Base-by-base conservation (phyloP, 2,797 vertebrate species). In the Rhabdophis nuchalis region DNA sequence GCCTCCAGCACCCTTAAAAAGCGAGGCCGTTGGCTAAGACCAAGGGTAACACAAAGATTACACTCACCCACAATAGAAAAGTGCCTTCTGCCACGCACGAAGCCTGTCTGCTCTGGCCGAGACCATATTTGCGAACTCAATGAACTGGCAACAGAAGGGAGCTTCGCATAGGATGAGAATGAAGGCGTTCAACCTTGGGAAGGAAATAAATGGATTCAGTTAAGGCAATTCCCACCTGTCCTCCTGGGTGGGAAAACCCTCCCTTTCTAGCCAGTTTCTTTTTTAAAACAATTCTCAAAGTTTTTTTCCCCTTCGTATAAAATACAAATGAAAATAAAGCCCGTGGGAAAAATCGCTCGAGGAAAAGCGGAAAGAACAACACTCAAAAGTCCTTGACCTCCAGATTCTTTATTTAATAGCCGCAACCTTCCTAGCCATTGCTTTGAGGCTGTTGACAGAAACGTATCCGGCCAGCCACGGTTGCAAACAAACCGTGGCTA, bases 91-190 rank as follows among this genome's bases (percentile, higher is more conserved):
- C 99, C 99, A 99, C n/a, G 99, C 97, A 54, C 97, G 98, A 95
- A 99, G 96, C 91, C 96, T 96, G 96, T 99, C 99, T 0, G 98
- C 98, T 53, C 98, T 97, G 0, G 97, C 97, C 0, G 99, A 98
- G 29, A 99, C 95, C 0, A 96, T 96, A 9, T 99, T 99, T 0
- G 99, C 99, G 87, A 99, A 99, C 97, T 99, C 99, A 0, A 99
- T 96, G 85, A 99, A 99, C 98, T 99, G 99, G 97, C 99, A 99
- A 95, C 99, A 99, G 97, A 99, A 99, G 0, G 99, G 99, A 0
- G 98, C 99, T 96, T 99, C 99, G 0, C 99, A 99, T 85, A 99
- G 97, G 97, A 99, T 97, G 91, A 99, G 97, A 90, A 99, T 89
- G 5, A 98, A 99, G 93, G 99, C 99, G 0, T 98, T 99, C 97